Base-by-base conservation (phyloP, 2,888 invertebrate genomes). In the Nomada fabriciana region DNA sequence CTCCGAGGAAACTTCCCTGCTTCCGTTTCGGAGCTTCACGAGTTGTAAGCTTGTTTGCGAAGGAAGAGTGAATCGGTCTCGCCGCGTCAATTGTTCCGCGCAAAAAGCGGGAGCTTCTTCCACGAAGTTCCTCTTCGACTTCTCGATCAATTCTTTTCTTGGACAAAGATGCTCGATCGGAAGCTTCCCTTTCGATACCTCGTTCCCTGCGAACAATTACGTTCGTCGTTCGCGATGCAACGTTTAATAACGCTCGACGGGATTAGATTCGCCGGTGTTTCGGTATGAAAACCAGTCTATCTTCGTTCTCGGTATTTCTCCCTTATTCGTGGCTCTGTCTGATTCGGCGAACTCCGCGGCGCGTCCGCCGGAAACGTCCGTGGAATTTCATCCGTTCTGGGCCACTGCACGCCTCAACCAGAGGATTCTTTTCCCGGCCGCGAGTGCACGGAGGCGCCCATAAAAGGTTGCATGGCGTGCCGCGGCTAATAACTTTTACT, bases 371-470 rank as follows among this genome's bases (percentile, higher is more conserved):
- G 84, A 84, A 84, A 84, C 80, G 84, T 83, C 74, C 84, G 73
- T 84, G 80, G 84, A 84, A 84, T 76, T 83, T 83, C 79, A 83
- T 75, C 79, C 83, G 83, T 83, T 83, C 84, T 83, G 74, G 83
- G 71, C 84, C 83, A 83, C 61, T 79, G 84, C 79, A 68, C 83
- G 74, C 63, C 59, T 65, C 83, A 55, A 55, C 59, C 67, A 23
- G 43, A 73, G 73, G 57, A 85, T 77, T 86, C 75, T 65, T 67
- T 67, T 60, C 70, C 72, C 82, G 68, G 20, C 75, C 47, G n/a
- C 23, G 59, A 57, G 60, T 18, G 60, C 78, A 55, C 77, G 59
- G 68, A 7, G 59, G 7, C 63, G 68, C 10, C 59, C 64, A 13
- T 76, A 68, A 80, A 85, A 83, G 70, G 70, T 76, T 76, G 59